Evolutionary conservation across 2,113 vertebrate genomes (phyloP).

Genomic region (Pholis gunnellus): DNA sequence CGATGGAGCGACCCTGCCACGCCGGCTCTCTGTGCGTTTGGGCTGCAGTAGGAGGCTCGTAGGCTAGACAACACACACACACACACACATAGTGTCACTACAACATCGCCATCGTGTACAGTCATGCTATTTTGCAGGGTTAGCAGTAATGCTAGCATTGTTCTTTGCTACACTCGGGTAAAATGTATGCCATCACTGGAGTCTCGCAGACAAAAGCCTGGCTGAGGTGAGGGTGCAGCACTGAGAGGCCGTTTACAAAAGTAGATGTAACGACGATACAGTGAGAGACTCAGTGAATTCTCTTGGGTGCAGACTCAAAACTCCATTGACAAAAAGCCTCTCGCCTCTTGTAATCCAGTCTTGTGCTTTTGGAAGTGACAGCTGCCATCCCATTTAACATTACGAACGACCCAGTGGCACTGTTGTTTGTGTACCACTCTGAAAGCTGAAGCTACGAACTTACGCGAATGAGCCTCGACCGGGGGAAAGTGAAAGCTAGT

Average conservation of each 20-base stretch:
- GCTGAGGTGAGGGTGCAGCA: background rate
- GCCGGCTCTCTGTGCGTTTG: constrained; percentile 90
- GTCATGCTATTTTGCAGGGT: constrained; percentile 10
- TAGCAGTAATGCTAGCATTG: constrained; percentile 17
- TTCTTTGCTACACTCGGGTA: background rate
- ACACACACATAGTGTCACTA: constrained; percentile 22
- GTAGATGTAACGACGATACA: background rate
- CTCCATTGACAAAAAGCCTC: background rate
- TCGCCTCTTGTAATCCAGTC: background rate
- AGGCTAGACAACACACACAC: constrained; percentile 82
- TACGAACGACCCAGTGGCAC: background rate
- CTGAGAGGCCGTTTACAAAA: constrained; percentile 1
- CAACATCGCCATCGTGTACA: constrained; percentile 13
- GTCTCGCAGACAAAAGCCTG: constrained; percentile 1
- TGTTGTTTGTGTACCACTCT: too few species aligned
- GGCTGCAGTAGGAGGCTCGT: constrained; percentile 90
- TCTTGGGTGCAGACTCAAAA: background rate
- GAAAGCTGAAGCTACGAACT: background rate
- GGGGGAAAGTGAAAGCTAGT: background rate
- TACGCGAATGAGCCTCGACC: background rate
- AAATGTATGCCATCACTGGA: constrained; percentile 7
- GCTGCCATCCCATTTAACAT: background rate
- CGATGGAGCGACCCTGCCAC: constrained; percentile 97
- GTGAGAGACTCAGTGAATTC: background rate
- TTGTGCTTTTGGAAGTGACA: background rate